A percentile compares a stretch with the other conserved stretches of the same genome.
Conservation (phyloP, 35 echinoderm and acorn worm genomes). For the Eucidaris tribuloides region DNA sequence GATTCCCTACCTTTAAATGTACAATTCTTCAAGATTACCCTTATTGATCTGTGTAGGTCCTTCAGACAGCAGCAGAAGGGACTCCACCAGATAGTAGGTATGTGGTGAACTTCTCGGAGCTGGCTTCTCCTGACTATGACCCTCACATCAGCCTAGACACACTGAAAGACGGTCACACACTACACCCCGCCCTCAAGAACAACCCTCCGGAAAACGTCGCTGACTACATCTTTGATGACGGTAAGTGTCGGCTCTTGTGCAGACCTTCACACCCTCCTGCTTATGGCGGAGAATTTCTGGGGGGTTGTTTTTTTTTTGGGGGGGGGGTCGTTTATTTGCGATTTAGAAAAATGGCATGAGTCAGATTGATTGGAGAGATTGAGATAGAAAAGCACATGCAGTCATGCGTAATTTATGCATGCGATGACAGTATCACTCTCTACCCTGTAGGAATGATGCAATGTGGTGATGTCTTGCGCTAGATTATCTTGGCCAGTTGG, state of each 20-base stretch:
- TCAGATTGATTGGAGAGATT: neutral
- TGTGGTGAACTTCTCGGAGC: slow-evolving; percentile 72
- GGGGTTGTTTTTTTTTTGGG: neutral
- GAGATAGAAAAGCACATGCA: too few relatives aligned
- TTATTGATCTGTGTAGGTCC: slow-evolving; percentile 40
- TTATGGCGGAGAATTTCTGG: too few relatives aligned
- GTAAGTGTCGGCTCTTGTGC: too few relatives aligned
- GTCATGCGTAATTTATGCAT: too few relatives aligned
- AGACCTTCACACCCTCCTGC: too few relatives aligned
- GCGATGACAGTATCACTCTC: too few relatives aligned
- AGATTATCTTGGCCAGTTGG: too few relatives aligned
- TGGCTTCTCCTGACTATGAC: slow-evolving; percentile 88
- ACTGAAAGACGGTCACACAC: slow-evolving; percentile 47
- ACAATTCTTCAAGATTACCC: too few relatives aligned
- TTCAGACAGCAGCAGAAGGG: slow-evolving; percentile 82
- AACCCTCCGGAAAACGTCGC: neutral
- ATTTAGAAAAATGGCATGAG: neutral
- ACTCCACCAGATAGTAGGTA: slow-evolving; percentile 3
- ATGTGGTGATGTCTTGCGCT: too few relatives aligned
- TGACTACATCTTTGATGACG: slow-evolving; percentile 51
- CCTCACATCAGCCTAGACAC: slow-evolving; percentile 80
- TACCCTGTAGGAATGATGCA: too few relatives aligned
- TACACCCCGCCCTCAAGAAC: slow-evolving; percentile 29
- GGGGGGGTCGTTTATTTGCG: neutral
- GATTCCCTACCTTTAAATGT: too few relatives aligned